Percentiles rank a stretch among this genome's conserved stretches.
phyloP scores from a whole-genome alignment of 2,797 vertebrate genomes.

The Cyprinella venusta region DNA sequence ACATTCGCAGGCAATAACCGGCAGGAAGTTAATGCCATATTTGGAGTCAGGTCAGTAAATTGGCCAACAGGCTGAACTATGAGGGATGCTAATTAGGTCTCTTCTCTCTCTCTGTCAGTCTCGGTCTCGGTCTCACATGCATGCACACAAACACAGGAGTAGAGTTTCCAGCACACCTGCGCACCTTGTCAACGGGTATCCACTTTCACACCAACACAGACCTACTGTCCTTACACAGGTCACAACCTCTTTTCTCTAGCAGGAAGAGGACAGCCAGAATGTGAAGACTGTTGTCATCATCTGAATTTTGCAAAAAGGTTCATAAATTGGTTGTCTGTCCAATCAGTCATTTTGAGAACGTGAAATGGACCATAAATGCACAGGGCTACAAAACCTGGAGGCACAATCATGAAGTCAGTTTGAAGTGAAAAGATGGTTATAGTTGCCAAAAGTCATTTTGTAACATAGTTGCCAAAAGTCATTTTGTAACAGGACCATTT shows the following conservation, averaged over 20 bases:
- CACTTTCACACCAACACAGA: constrained; percentile 62
- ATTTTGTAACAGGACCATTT: neutral
- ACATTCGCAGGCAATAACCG: constrained; percentile 30
- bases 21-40: constrained; percentile 17
- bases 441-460: neutral
- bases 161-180: constrained; percentile 64
- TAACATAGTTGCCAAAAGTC: too few relatives aligned
- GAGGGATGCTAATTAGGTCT: constrained; percentile 26
- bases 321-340: neutral
- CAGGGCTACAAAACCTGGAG: neutral
- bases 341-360: constrained; percentile 1
- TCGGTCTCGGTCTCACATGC: neutral
- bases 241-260: constrained; percentile 6
- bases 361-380: constrained; percentile 2
- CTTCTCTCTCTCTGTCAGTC: constrained; percentile 1
- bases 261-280: neutral
- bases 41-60: constrained; percentile 18
- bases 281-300: neutral
- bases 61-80: constrained; percentile 28
- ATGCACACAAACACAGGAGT: constrained; percentile 35
- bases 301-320: neutral
- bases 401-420: neutral
- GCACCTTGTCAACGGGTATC: constrained; percentile 61
- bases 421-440: neutral
- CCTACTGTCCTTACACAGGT: constrained; percentile 50